A percentile compares a stretch with the other conserved stretches of the same genome.
These are phyloP conservation scores for Trogon melanurus DNA, from an alignment of 2,113 vertebrate genomes.

Conservation along the genomic window DNA sequence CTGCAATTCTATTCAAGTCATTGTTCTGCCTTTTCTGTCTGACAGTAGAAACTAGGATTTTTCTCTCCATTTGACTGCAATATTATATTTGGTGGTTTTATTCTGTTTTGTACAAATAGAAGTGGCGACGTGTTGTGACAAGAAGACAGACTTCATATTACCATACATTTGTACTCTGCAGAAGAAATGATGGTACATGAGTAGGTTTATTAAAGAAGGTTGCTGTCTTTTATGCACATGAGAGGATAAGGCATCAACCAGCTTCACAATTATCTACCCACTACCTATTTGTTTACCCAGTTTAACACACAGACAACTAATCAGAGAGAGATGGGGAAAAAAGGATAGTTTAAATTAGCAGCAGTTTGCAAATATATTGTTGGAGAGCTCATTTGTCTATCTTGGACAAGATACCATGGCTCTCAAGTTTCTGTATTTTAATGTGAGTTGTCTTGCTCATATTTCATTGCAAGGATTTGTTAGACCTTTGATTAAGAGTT, in stretches of 20 bases:
- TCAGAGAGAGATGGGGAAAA: background rate
- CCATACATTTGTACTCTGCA: constrained; percentile 71
- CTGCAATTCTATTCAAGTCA: constrained; percentile 69
- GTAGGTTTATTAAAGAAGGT: constrained; percentile 60
- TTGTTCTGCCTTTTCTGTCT: constrained; percentile 69
- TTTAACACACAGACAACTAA: constrained; percentile 41
- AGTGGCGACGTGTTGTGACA: constrained; percentile 77
- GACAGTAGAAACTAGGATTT: constrained; percentile 63
- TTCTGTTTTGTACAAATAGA: constrained; percentile 72
- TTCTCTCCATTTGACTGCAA: constrained; percentile 75
- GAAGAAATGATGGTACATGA: constrained; percentile 43
- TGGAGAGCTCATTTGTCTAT: background rate
- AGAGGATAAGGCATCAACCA: constrained; percentile 43
- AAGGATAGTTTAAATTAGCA: background rate
- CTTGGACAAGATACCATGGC: background rate
- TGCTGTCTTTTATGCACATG: constrained; percentile 25
- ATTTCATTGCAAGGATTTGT: background rate
- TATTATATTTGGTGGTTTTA: constrained; percentile 75
- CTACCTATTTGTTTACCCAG: constrained; percentile 42
- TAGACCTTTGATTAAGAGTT: background rate
- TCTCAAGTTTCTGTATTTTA: background rate
- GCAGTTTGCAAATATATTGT: background rate
- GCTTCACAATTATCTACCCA: background rate
- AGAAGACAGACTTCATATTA: constrained; percentile 74
- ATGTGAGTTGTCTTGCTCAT: background rate